Percentiles rank a stretch among this genome's conserved stretches.
Evolutionary conservation across 2,797 vertebrate genomes (phyloP).

Genomic region (Aselliscus stoliczkanus): DNA sequence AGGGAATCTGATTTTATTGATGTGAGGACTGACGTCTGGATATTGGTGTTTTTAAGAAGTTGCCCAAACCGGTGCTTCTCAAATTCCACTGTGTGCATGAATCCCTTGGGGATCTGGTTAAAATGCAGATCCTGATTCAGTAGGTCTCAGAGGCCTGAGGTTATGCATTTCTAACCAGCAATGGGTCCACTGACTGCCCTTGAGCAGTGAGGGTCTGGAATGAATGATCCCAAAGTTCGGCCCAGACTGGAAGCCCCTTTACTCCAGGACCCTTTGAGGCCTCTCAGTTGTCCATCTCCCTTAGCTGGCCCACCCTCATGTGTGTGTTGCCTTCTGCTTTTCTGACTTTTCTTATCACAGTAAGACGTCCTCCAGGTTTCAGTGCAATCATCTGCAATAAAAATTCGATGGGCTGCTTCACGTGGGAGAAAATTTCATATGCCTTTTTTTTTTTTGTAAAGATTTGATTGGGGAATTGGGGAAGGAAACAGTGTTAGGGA

Average conservation of each 20-base stretch:
- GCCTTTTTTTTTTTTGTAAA: too few species aligned
- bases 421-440: background rate
- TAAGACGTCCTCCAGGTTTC: background rate
- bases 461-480: too few species aligned
- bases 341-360: background rate
- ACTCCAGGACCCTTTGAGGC: too few species aligned
- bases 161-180: background rate
- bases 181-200: too few species aligned
- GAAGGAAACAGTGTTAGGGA: too few species aligned
- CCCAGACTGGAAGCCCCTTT: background rate
- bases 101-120: background rate
- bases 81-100: background rate
- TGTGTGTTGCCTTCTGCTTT: background rate
- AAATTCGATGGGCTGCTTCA: background rate
- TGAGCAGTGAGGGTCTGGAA: background rate
- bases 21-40: background rate
- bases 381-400: background rate
- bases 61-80: background rate
- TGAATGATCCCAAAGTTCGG: background rate
- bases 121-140: background rate
- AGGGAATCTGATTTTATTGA: background rate
- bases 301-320: background rate
- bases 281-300: background rate
- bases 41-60: background rate
- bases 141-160: background rate